Percentiles rank a stretch among this genome's conserved stretches.
Evolutionary conservation across 2,797 vertebrate genomes (phyloP).

Genomic region (Echiichthys vipera): DNA sequence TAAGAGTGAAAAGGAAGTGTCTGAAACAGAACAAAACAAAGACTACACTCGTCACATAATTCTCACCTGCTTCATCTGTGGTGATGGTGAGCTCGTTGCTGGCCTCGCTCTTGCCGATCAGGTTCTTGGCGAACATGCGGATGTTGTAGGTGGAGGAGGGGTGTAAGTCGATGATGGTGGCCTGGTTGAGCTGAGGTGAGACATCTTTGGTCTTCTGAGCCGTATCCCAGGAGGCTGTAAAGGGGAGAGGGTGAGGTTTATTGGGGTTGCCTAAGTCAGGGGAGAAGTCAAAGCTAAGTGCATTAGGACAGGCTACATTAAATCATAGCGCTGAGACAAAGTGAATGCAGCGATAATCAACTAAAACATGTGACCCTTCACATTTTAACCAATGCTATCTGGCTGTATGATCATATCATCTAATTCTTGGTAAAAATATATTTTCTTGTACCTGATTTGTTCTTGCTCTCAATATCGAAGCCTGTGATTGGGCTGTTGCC

Average conservation of each 20-base stretch:
- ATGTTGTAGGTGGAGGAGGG: slow-evolving; percentile 99
- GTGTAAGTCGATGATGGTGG: slow-evolving; percentile 98
- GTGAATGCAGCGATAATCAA: slow-evolving; percentile 30
- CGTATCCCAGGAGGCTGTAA: slow-evolving; percentile 95
- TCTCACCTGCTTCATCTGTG: slow-evolving; percentile 95
- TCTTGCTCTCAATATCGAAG: slow-evolving; percentile 99
- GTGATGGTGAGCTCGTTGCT: slow-evolving; percentile 99
- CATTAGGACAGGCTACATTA: slow-evolving; percentile 42
- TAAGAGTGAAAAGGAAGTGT: not conserved
- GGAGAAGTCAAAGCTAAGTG: slow-evolving; percentile 59
- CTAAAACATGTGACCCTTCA: not conserved
- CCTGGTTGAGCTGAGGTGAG: slow-evolving; percentile 97
- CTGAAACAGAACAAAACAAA: not conserved
- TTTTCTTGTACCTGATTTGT: slow-evolving; percentile 91
- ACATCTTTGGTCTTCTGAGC: slow-evolving; percentile 99
- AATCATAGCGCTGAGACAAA: slow-evolving; percentile 32
- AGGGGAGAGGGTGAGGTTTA: slow-evolving; percentile 52
- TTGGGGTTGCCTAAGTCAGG: slow-evolving; percentile 52
- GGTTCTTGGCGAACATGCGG: slow-evolving; percentile 98
- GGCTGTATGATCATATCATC: not conserved
- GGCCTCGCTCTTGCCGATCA: slow-evolving; percentile 97
- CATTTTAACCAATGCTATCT: not conserved
- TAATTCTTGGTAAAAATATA: not conserved
- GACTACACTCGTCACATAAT: not conserved
- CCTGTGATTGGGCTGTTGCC: slow-evolving; percentile 98